Base-by-base conservation (phyloP, 2,888 invertebrate genomes). In the Stenodera caucasica region DNA sequence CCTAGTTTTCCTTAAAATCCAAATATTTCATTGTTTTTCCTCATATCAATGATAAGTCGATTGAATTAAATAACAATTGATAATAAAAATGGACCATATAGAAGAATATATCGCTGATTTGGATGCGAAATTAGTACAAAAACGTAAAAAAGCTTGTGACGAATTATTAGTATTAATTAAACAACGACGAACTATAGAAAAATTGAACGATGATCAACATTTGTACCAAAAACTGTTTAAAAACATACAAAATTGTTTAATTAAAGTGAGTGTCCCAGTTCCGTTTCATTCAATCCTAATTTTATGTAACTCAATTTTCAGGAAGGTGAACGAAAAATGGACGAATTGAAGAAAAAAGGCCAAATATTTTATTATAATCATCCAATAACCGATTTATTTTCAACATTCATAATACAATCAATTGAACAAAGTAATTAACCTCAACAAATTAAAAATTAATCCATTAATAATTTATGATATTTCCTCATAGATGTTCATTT, bases 251-350 rank as follows among this genome's bases (percentile, higher is more conserved):
- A 61, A 57, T 33, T 72, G 69, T 60, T 53, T 73, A 35, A 68
- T 53, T 62, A 70, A 66, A 59, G 73, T 73, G 64, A 56, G 55
- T 54, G 11, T 33, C 12, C 29, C 9, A n/a, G n/a, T n/a, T n/a
- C n/a, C n/a, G n/a, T n/a, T n/a, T n/a, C n/a, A n/a, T n/a, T n/a
- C n/a, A n/a, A n/a, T n/a, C n/a, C n/a, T n/a, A n/a, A n/a, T n/a
- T n/a, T n/a, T n/a, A 29, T 8, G 5, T 18, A n/a, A 50, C 30
- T 23, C 21, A 35, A 53, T 35, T 61, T 66, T 45, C 51, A 70
- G 70, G 70, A 71, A 63, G 65, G 65, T 12, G 65, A 67, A 2
- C 70, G 70, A 59, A 55, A 45, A 33, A 35, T 62, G n/a, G 70
- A 69, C 37, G 68, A 71, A 50, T 56, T 63, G 6, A 69, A 61